Base-by-base conservation (phyloP, 2,888 invertebrate genomes). In the Chrysotoxum bicinctum region DNA sequence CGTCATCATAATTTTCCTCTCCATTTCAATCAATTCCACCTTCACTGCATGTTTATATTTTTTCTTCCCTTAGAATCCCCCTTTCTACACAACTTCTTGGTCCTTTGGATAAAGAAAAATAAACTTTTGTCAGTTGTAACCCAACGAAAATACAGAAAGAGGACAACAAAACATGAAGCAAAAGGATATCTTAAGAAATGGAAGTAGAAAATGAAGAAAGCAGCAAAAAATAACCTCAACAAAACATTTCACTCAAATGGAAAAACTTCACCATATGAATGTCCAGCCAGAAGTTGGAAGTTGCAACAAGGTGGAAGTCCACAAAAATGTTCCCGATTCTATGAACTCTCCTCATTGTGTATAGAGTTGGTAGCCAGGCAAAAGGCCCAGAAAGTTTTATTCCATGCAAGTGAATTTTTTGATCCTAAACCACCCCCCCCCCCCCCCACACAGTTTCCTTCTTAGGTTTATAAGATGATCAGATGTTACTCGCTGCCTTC, bases 21-120 rank as follows among this genome's bases (percentile, higher is more conserved):
- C 85, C 76, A 85, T 85, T 85, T 85, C 85, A 85, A 85, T 81
- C 85, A 85, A 81, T 74, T 81, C 85, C 16, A 77, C 85, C 81
- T 73, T 60, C 54, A 58, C 32, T 56, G 75, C 52, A 35, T 32
- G 35, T 26, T 21, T 40, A 60, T 40, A 60, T 40, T 35, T 14
- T 60, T 52, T 21, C 3, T 56, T 19, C 23, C 3, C 48, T 23
- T 19, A n/a, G 6, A 10, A 32, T 21, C 12, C 40, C 1, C 32
- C 19, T 10, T 69, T 40, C 19, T 37, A 26, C 9, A 30, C 12
- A 9, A 10, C 54, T 12, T n/a, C 60, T 58, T 52, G 43, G 52
- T 66, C 37, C 10, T 62, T 78, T 50, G 19, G 30, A 56, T 26
- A 2, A 76, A 43, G 58, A 68, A 48, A 68, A 76, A 60, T 26